Evolutionary conservation across 2,888 invertebrate genomes (phyloP).

Genomic region (Smittia aterrima): DNA sequence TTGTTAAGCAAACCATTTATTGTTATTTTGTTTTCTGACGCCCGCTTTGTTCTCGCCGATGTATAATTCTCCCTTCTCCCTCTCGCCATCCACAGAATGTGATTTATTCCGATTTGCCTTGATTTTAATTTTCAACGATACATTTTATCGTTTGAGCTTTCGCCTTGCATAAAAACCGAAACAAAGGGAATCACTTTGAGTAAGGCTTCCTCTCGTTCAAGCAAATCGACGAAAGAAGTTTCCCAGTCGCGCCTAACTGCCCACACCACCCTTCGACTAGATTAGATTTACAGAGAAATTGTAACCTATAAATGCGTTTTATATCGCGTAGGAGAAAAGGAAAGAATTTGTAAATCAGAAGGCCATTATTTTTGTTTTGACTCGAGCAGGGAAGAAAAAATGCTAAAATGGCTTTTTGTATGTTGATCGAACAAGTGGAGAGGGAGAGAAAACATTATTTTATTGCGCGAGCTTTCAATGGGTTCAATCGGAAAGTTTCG

Average conservation of each 20-base stretch:
- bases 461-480: neutral
- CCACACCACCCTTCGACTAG: neutral
- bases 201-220: neutral
- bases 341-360: slow-evolving; percentile 37
- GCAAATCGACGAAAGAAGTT: neutral
- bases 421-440: neutral
- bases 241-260: neutral
- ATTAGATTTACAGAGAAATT: neutral
- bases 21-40: neutral
- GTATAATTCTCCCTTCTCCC: neutral
- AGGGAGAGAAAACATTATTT: neutral
- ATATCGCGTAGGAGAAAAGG: neutral
- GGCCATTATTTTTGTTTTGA: slow-evolving; percentile 31
- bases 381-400: neutral
- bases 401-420: slow-evolving; percentile 21
- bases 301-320: slow-evolving; percentile 23
- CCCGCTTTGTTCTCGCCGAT: neutral
- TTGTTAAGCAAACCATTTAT: slow-evolving; percentile 4
- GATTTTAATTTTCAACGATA: slow-evolving; percentile 39
- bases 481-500: too few relatives aligned
- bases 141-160: neutral
- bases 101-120: slow-evolving; percentile 35
- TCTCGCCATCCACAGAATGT: slow-evolving; percentile 9
- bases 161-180: neutral
- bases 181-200: neutral